Evolutionary conservation across 2,888 invertebrate species (phyloP).

Genomic region (Matsumyia berberina): DNA sequence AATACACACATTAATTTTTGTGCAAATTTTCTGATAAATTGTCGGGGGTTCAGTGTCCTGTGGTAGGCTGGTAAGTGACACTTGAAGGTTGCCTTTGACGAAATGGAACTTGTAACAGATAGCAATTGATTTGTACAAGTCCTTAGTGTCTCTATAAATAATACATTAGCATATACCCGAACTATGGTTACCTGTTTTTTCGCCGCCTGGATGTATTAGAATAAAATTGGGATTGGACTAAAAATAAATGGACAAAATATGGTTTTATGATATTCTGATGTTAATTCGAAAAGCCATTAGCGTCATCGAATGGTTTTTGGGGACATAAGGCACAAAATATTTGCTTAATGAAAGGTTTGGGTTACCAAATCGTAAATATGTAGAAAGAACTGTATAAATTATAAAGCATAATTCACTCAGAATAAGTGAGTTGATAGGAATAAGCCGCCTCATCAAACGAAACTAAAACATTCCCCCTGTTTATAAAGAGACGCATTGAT

Average conservation of each 20-base stretch:
- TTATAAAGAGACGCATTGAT: no score
- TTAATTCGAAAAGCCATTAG: constrained; percentile 27
- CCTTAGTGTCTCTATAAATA: constrained; percentile 32
- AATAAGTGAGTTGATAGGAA: no score
- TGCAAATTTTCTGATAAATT: background rate
- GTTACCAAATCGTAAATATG: background rate
- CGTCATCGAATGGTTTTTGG: background rate
- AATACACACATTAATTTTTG: constrained; percentile 13
- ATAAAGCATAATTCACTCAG: no score
- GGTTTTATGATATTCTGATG: constrained; percentile 38
- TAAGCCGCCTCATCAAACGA: no score
- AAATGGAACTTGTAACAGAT: constrained; percentile 8
- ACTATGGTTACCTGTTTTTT: background rate
- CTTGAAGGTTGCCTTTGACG: no score
- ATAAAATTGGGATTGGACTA: background rate
- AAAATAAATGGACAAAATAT: constrained; percentile 24
- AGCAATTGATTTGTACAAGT: background rate
- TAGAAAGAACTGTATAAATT: no score
- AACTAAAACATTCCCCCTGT: no score
- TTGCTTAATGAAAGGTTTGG: background rate
- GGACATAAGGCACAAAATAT: background rate
- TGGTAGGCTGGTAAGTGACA: no score
- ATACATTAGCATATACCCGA: constrained; percentile 26
- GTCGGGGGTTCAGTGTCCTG: constrained; percentile 22
- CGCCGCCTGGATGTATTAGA: background rate